Evolutionary conservation across 1,140 invertebrate species (phyloP).

Genomic region (Nebria ingens): DNA sequence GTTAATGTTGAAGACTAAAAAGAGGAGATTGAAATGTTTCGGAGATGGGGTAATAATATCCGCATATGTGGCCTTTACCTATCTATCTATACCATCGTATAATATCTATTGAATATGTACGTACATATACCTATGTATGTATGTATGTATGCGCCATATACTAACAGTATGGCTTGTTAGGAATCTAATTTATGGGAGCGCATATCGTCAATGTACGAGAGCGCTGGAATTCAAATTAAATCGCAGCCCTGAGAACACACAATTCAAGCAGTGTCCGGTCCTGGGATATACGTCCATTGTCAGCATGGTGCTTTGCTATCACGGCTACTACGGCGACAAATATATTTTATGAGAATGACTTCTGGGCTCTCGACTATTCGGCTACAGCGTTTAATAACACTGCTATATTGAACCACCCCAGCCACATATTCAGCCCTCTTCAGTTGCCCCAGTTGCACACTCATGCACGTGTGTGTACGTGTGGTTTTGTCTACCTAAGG

Average conservation of each 20-base stretch:
- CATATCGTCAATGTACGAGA: conserved; percentile 2
- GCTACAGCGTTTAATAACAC: no score
- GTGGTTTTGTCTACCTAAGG: no score
- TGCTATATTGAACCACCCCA: no score
- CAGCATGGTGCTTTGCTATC: no score
- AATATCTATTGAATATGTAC: no score
- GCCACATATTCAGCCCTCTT: no score
- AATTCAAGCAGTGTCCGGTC: neutral
- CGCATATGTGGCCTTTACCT: no score
- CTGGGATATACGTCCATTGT: neutral
- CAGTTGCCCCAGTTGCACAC: no score
- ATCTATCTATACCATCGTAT: no score
- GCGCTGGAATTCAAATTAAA: conserved; percentile 9
- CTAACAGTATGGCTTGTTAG: neutral
- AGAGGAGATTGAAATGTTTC: neutral
- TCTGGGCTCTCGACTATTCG: no score
- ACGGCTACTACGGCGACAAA: neutral
- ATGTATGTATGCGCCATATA: neutral
- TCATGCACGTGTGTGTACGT: no score
- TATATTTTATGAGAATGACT: conserved; percentile 8
- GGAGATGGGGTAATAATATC: no score
- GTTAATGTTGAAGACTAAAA: neutral
- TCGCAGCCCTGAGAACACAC: neutral
- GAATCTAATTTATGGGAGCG: conserved; percentile 8
- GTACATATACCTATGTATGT: neutral